Evolutionary conservation across 2,888 invertebrate genomes (phyloP).

Genomic region (Hemicrepidius hirtus): DNA sequence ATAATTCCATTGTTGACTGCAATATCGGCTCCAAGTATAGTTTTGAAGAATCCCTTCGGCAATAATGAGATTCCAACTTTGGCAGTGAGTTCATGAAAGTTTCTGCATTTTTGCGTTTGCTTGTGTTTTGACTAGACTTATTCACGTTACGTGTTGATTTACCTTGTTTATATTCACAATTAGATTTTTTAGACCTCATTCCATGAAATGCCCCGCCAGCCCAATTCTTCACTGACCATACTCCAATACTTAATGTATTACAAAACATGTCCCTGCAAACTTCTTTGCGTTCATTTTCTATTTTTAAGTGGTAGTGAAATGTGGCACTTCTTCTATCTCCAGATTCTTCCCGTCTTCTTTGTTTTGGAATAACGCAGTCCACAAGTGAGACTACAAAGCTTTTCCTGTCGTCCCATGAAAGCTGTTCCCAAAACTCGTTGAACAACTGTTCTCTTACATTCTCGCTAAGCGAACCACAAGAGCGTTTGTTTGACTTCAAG

Average conservation of each 20-base stretch:
- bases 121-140: background rate
- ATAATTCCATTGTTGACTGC: background rate
- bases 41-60: background rate
- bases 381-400: background rate
- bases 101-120: background rate
- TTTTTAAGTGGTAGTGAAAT: background rate
- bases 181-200: background rate
- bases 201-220: background rate
- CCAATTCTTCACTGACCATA: background rate
- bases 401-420: background rate
- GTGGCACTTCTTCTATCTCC: background rate
- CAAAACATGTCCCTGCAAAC: background rate
- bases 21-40: background rate
- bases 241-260: background rate
- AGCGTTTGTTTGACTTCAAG: background rate
- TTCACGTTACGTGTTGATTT: background rate
- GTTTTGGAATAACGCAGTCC: background rate
- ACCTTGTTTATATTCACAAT: background rate
- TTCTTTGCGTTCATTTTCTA: too few species aligned
- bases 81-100: background rate
- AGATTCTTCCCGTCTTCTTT: background rate
- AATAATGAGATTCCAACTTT: too few species aligned
- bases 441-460: background rate
- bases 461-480: background rate
- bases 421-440: background rate